phyloP scores from a whole-genome alignment of 2,888 invertebrate genomes.

The Nomada hirtipes region DNA sequence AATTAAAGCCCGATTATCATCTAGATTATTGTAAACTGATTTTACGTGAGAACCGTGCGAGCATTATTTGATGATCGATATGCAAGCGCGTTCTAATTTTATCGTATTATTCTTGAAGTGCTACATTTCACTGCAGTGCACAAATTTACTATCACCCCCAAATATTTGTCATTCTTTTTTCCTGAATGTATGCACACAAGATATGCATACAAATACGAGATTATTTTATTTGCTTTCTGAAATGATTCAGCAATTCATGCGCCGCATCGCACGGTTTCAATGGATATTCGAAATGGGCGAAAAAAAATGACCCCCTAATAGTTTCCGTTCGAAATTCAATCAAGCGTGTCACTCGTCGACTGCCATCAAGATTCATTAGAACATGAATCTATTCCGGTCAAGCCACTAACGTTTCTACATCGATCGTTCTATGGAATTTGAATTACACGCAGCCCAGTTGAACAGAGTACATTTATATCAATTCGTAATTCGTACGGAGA shows the following conservation, averaged over 20 bases:
- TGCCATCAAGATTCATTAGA: background rate
- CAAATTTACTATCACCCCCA: background rate
- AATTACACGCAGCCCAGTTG: background rate
- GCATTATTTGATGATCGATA: constrained; percentile 25
- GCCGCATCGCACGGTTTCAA: background rate
- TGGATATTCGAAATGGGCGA: background rate
- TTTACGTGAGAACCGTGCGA: background rate
- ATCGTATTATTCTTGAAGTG: constrained; percentile 5
- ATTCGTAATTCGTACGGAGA: background rate
- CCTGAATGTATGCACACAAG: background rate
- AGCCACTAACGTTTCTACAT: background rate
- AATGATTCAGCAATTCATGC: no score
- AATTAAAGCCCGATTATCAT: constrained; percentile 27
- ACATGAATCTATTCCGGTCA: constrained; percentile 18
- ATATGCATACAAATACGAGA: background rate
- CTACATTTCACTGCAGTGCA: constrained; percentile 27
- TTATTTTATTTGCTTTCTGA: background rate
- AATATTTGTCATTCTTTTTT: background rate
- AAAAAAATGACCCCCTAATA: background rate
- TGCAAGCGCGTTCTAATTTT: constrained; percentile 4
- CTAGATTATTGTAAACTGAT: background rate
- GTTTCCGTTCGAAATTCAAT: background rate
- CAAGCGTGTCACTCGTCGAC: background rate
- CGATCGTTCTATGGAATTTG: constrained; percentile 21
- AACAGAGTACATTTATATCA: constrained; percentile 11